Base-by-base conservation (phyloP, 2,797 vertebrate genomes). In the Alca torda region DNA sequence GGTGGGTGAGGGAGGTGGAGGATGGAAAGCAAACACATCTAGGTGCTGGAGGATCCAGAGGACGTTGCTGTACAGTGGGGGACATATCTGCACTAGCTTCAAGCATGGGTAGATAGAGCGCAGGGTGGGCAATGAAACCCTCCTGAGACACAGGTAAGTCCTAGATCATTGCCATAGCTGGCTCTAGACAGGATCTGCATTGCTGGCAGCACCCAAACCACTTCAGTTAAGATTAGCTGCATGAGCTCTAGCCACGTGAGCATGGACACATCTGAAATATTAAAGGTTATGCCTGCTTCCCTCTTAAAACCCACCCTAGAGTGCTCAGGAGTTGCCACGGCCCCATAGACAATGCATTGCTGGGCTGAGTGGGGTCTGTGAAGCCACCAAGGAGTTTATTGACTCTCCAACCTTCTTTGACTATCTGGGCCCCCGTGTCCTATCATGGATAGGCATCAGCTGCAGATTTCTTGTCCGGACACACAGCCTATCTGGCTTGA, bases 281-380 rank as follows among this genome's bases (percentile, higher is more conserved):
- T 51, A 26, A 37, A 65, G 10, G 9, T 24, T 57, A 54, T 5
- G 5, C 12, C 16, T 24, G 19, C 0, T 0, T 24, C 19, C 39
- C 25, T 45, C n/a, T 76, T 83, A 65, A 92, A 94, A 23, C 7
- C 10, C 70, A 78, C 8, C 3, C 24, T 48, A 33, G 14, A 67
- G 30, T 7, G 14, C 31, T 45, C 20, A 73, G 54, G 54, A 76
- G 23, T 15, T 82, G 53, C 25, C 74, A 59, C 0, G 0, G 31
- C 8, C 87, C 26, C 41, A n/a, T 26, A 86, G 33, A 17, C 10
- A 14, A 37, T 0, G 8, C 15, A 30, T 5, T 67, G 10, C 2
- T 50, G 26, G 21, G 20, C 35, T 72, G 14, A 1, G 3, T 43
- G 30, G 23, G 25, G 31, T 54, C 64, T 41, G 2, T 18, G 43